A percentile compares a stretch with the other conserved stretches of the same genome.
phyloP scores from a whole-genome alignment of 2,797 vertebrate genomes.

The Cetoscarus ocellatus region DNA sequence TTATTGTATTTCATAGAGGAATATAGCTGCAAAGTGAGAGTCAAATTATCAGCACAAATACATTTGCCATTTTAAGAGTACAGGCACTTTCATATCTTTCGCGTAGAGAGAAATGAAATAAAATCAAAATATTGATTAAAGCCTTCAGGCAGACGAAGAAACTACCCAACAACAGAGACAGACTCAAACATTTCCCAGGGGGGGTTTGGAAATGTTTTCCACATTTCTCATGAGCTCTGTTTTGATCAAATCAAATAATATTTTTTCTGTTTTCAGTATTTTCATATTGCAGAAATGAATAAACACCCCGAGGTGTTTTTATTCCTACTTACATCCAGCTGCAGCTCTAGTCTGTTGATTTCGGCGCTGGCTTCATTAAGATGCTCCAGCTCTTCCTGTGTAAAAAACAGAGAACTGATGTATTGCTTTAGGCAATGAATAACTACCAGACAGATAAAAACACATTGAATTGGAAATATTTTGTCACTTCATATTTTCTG shows the following conservation, averaged over 20 bases:
- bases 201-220: not conserved
- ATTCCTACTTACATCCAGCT: constrained; percentile 89
- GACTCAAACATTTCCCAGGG: constrained; percentile 4
- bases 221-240: constrained; percentile 28
- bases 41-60: not conserved
- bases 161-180: constrained; percentile 38
- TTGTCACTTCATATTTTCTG: too few relatives aligned
- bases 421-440: not conserved
- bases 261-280: constrained; percentile 11
- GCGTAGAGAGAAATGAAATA: constrained; percentile 17
- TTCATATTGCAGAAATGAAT: not conserved
- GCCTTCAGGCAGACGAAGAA: constrained; percentile 15
- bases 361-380: constrained; percentile 95
- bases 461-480: not conserved
- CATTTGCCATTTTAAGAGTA: constrained; percentile 23
- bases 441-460: not conserved
- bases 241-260: constrained; percentile 35
- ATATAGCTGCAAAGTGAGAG: constrained; percentile 2
- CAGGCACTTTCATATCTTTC: constrained; percentile 6
- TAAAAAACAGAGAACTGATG: constrained; percentile 1
- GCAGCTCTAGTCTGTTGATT: constrained; percentile 93
- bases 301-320: not conserved
- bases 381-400: constrained; percentile 93
- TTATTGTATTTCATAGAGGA: constrained; percentile 25
- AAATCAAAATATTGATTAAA: constrained; percentile 44